Evolutionary conservation across 2,113 vertebrate genomes (phyloP), one percentile per base, ranked within the genome.

Genomic region (Gavia stellata): DNA sequence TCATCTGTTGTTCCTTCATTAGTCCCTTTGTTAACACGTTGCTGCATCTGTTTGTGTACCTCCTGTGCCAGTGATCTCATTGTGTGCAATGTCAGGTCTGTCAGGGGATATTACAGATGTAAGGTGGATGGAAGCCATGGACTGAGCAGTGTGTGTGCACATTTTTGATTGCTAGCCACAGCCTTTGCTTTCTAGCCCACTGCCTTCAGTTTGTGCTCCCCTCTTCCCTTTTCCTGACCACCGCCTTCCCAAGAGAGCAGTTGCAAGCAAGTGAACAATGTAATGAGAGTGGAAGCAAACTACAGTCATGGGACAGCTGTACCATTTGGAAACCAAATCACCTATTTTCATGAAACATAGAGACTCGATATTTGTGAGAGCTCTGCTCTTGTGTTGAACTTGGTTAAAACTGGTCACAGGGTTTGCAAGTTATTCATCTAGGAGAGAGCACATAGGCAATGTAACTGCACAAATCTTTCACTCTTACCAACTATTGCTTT

Each of bases 221-320:
- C 12, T 74, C 10, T 90, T 45, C 16, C 45, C 17, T 38, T 79
- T 73, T 75, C 20, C 42, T 62, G 24, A 56, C 19, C 11, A 6
- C 29, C 38, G 52, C 65, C 66, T 88, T 83, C 79, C 53, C 31
- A n/a, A 42, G 28, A 52, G 12, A 92, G 79, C 58, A 70, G 72
- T 23, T 83, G 72, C 31, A 73, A 88, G 66, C 28, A 59, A 96
- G 42, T 42, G 42, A 96, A 90, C 75, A 94, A 86, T 55, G 14
- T 81, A 96, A 90, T 7, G n/a, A 80, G 50, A 80, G 45, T 77
- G 72, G 86, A 94, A 94, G 58, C 50, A 97, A 96, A 95, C 38
- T 78, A 38, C 82, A 92, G 38, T 58, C 75, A 28, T n/a, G 19
- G 28, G 94, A 90, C 84, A 96, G 63, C 62, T 49, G 17, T 62